These are phyloP conservation scores for roundworm (Caenorhabditis elegans) DNA, from an alignment of 1,140 invertebrate species.

Conservation along the genomic window DNA sequence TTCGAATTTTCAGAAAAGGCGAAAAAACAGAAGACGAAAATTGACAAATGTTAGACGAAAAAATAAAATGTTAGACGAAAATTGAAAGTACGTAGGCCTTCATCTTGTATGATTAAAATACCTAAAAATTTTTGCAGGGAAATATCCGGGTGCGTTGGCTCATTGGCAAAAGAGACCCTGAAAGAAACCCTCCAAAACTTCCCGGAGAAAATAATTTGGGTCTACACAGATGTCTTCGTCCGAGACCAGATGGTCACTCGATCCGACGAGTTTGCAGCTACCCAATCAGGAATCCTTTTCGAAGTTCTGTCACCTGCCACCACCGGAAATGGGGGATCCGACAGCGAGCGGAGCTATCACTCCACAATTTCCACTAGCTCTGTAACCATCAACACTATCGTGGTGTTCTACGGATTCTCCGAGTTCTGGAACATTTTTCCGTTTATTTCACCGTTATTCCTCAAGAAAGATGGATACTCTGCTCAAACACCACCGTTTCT, in stretches of 20 bases:
- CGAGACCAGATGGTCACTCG: slow-evolving; percentile 4
- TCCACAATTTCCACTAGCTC: neutral
- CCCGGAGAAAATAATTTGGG: slow-evolving; percentile 3
- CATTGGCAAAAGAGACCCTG: neutral
- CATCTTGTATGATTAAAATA: no score
- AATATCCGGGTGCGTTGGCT: neutral
- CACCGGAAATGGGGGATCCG: neutral
- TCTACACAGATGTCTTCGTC: slow-evolving; percentile 27
- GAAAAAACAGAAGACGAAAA: no score
- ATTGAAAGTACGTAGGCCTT: no score
- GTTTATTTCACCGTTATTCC: slow-evolving; percentile 21
- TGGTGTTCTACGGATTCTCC: slow-evolving; percentile 25
- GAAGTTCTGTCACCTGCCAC: neutral
- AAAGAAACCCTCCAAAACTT: neutral
- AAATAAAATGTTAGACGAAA: no score
- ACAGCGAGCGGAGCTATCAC: slow-evolving; percentile 15
- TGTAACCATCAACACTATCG: neutral
- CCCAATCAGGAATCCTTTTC: slow-evolving; percentile 7
- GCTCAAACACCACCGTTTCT: slow-evolving; percentile 32
- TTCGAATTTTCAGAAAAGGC: no score
- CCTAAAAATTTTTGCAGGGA: no score
- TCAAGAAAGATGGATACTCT: slow-evolving; percentile 8
- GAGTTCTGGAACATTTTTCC: slow-evolving; percentile 27
- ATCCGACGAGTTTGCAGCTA: neutral
- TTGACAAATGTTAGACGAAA: no score